Evolutionary conservation across 92 coral and sea anemone genomes (phyloP).

Genomic region (Chrysogorgia sp.): DNA sequence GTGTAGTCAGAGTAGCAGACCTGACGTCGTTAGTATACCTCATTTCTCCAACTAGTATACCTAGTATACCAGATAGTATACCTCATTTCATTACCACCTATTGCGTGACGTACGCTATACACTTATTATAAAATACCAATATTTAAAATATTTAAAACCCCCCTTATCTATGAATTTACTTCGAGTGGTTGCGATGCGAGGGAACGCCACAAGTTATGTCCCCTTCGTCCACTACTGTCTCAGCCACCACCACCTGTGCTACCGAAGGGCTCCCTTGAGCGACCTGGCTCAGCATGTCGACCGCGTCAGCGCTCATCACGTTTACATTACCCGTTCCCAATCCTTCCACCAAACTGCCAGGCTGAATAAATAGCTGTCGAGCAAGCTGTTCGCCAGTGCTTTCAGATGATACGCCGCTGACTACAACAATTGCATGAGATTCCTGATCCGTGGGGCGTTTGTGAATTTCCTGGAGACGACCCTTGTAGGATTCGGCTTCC

Average conservation of each 20-base stretch:
- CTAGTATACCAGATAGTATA: too few relatives aligned
- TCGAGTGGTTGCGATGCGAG: background rate
- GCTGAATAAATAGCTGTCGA: slow-evolving; percentile 21
- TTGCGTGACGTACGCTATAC: background rate
- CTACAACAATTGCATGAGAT: background rate
- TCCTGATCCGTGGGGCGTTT: background rate
- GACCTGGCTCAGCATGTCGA: slow-evolving; percentile 41
- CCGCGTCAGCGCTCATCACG: slow-evolving; percentile 44
- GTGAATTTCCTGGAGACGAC: slow-evolving; percentile 70
- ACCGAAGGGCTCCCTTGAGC: slow-evolving; percentile 33
- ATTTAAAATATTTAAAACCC: background rate
- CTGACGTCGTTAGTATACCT: too few relatives aligned
- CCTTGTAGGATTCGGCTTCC: slow-evolving; percentile 89
- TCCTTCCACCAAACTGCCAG: slow-evolving; percentile 11
- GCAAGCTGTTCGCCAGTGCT: slow-evolving; percentile 28
- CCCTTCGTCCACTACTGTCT: slow-evolving; percentile 44
- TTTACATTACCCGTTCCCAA: slow-evolving; percentile 26
- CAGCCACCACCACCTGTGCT: slow-evolving; percentile 27
- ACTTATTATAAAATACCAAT: background rate
- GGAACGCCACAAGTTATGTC: slow-evolving; percentile 15
- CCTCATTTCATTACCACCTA: background rate
- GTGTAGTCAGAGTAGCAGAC: too few relatives aligned
- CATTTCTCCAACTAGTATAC: too few relatives aligned
- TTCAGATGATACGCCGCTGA: slow-evolving; percentile 19
- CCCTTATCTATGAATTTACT: background rate